Base-by-base conservation (phyloP, 2,113 vertebrate genomes). In the Cathartes aura region DNA sequence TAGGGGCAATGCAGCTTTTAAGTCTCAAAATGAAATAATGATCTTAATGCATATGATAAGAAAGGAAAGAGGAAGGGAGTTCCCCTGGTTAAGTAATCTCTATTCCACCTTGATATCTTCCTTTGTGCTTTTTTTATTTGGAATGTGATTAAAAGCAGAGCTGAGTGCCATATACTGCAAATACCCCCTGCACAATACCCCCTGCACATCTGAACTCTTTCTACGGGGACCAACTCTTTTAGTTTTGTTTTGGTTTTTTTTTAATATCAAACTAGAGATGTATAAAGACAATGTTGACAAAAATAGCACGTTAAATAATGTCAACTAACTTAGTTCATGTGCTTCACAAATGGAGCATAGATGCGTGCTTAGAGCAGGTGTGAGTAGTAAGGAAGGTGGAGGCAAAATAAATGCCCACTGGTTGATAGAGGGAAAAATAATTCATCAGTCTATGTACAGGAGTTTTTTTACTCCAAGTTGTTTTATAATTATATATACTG, bases 1-100 rank as follows among this genome's bases (percentile, higher is more conserved):
- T 16, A 90, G 62, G 22, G 93, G 62, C 84, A 97, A 93, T 1
- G 0, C 74, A 82, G 73, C 92, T 96, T 96, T 96, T 96, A 94
- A 85, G 48, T 97, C 74, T 97, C 87, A 80, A 85, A 95, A 91
- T 85, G 84, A 95, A 97, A 90, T 95, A 56, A 79, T 75, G 92
- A 92, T 96, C 82, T 90, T 94, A 97, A 94, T 73, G 58, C 1
- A 2, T 76, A 55, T 45, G 96, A 97, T 97, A 97, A 97, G 97
- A 97, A 95, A 94, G 96, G 81, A 94, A 96, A 97, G 90, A 94
- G 97, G 97, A 97, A 97, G 97, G 97, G 97, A 88, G 97, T 97
- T 97, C 78, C 95, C 87, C 42, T 90, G 70, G 48, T 75, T 90
- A 94, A 82, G 92, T 94, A 97, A 97, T 97, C 93, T 93, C 74